These are phyloP conservation scores for Myodes glareolus DNA, from an alignment of 2,113 vertebrate species.

Conservation along the genomic window DNA sequence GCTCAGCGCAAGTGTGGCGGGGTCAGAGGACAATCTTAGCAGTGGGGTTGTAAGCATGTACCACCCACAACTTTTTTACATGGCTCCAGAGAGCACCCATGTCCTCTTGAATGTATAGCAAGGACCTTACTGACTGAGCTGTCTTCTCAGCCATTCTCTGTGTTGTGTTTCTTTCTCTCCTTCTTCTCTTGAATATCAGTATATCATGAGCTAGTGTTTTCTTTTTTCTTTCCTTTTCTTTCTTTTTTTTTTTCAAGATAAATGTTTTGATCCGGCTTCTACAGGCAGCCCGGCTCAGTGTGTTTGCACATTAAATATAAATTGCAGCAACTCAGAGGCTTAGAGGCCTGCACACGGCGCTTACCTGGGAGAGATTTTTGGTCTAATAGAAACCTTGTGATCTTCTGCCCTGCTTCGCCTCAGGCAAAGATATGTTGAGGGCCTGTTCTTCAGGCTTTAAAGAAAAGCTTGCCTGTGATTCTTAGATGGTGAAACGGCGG, in stretches of 20 bases:
- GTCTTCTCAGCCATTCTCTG: not conserved
- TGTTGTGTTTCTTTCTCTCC: not conserved
- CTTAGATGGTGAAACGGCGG: not conserved
- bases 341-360: not conserved
- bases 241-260: slow-evolving; percentile 2
- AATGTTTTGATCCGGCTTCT: slow-evolving; percentile 62
- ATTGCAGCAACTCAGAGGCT: not conserved
- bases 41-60: not conserved
- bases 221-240: not conserved
- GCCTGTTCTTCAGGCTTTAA: slow-evolving; percentile 49
- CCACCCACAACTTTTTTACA: not conserved
- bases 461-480: slow-evolving; percentile 15
- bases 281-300: not conserved
- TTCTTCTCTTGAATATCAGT: slow-evolving; percentile 32
- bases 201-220: not conserved
- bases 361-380: slow-evolving; percentile 71
- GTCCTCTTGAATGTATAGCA: not conserved
- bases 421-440: slow-evolving; percentile 53
- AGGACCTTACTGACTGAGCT: not conserved
- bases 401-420: slow-evolving; percentile 68
- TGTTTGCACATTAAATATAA: slow-evolving; percentile 47
- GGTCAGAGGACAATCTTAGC: not conserved
- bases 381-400: slow-evolving; percentile 66
- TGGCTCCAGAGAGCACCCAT: not conserved
- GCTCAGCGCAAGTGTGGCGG: not conserved